Evolutionary conservation across 2,888 invertebrate species (phyloP), one percentile per base, ranked within the genome.

Genomic region (Cheilosia scutellata): DNA sequence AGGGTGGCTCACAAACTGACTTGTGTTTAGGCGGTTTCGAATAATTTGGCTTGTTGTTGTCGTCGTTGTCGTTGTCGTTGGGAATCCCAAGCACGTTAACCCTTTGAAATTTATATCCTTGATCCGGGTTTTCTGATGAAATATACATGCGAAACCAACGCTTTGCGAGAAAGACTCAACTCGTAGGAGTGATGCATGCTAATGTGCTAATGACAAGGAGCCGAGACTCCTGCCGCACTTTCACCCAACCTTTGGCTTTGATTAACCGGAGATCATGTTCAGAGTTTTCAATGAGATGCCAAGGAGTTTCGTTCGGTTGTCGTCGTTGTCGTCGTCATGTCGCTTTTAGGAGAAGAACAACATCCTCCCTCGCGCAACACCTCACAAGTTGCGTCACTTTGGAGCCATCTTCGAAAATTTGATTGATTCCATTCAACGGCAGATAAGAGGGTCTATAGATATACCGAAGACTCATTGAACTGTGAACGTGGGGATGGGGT

Each of bases 41-140:
- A 80, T 86, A 86, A 86, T 86, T 86, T 62, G 72, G 71, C 62
- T 66, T 60, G 71, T 66, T 66, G 65, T 66, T n/a, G 42, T 51
- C 57, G 51, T 25, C 47, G 70, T 53, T 57, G 75, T 51, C 66
- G 60, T 62, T 40, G 66, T 76, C 66, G 75, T 75, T 76, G 47
- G 63, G 79, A 84, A 84, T 84, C 75, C 79, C 84, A 79, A 65
- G 70, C 84, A 79, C 79, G 84, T 80, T 82, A 80, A 82, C 86
- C 86, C 86, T 86, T 86, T 86, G 86, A 86, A 86, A 86, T 86
- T 66, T 82, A 86, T 86, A 86, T 82, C 86, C 76, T 86, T 86
- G 86, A 86, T 86, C 76, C 53, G 37, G 68, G 76, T 63, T 76
- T 78, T 74, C 74, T 44, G 42, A 57, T 71, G 58, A 82, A 76